phyloP scores from a whole-genome alignment of 2,888 invertebrate genomes.

The Drosophila dives region DNA sequence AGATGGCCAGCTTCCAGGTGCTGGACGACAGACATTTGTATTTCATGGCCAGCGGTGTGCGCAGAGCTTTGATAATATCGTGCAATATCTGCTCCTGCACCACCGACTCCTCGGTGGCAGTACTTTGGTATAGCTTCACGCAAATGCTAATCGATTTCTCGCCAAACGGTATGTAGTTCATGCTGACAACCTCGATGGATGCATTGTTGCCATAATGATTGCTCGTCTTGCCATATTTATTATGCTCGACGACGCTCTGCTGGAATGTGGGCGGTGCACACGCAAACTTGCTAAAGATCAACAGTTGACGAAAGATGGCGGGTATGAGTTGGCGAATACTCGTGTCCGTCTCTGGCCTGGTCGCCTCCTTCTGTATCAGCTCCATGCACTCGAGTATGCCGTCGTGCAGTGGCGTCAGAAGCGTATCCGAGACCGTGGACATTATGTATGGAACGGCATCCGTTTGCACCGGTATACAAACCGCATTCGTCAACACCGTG shows the following conservation, averaged over 20 bases:
- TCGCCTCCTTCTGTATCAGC: constrained; percentile 91
- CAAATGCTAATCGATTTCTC: constrained; percentile 91
- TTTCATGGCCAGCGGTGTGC: constrained; percentile 91
- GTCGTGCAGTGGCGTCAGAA: constrained; percentile 93
- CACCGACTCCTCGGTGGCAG: constrained; percentile 89
- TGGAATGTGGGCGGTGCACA: constrained; percentile 87
- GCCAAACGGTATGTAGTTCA: constrained; percentile 94
- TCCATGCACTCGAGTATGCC: constrained; percentile 94
- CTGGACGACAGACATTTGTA: constrained; percentile 92
- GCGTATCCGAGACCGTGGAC: constrained; percentile 91
- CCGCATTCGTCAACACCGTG: constrained; percentile 90
- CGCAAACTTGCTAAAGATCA: constrained; percentile 89
- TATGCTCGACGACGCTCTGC: constrained; percentile 84
- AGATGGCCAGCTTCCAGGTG: constrained; percentile 93
- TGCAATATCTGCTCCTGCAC: constrained; percentile 90
- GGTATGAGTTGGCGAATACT: constrained; percentile 88
- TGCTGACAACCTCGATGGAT: constrained; percentile 90
- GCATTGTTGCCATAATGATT: constrained; percentile 81
- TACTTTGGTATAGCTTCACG: constrained; percentile 90
- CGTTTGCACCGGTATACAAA: constrained; percentile 92
- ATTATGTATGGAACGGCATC: constrained; percentile 93
- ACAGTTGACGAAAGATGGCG: constrained; percentile 88
- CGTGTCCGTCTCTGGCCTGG: constrained; percentile 85
- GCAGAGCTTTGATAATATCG: constrained; percentile 88
- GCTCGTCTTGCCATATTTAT: constrained; percentile 85